Evolutionary conservation across 2,888 invertebrate species (phyloP), one percentile per base, ranked within the genome.

Genomic region (Apamea monoglypha): DNA sequence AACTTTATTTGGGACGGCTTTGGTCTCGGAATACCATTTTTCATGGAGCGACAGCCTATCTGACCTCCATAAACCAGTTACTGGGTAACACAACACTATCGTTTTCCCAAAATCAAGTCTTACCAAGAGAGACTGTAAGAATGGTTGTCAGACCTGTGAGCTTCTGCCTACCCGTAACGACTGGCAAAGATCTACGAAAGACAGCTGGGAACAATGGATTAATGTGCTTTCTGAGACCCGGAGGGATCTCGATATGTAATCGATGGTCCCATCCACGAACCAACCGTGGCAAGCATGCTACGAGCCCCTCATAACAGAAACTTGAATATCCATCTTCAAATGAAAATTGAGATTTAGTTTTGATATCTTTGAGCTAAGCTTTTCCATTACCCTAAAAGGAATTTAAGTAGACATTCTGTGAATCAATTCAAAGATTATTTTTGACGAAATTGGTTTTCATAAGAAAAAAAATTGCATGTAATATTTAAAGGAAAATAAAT

Each of bases 401-500:
- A 71, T 74, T 44, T 53, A 80, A 74, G n/a, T 47, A 44, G 29
- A 64, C 0, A 56, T 82, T 68, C 29, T 16, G 44, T 53, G 59
- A 84, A 70, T 59, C 18, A 25, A 72, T 63, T 68, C n/a, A n/a
- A 76, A 21, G 59, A 16, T 16, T 25, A 12, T 63, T 14, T 53
- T n/a, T 7, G 1, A 74, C 56, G 18, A 56, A 66, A 56, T 25
- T 14, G 3, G 16, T 53, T 40, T 80, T 66, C 25, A 18, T 61
- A 12, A 25, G 32, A 82, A 74, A 44, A 50, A 25, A n/a, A 12
- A 7, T 56, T 68, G 16, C n/a, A 63, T 18, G 21, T 47, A 21
- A n/a, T 56, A 12, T 68, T 0, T 29, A 44, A 56, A 61, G 80
- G 78, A 59, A 83, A 85, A 81, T 79, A 87, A 88, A 21, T 29